Percentiles rank a stretch among this genome's conserved stretches.
These are phyloP conservation scores for Agriopis leucophaearia DNA, from an alignment of 2,888 invertebrate genomes.

Conservation along the genomic window DNA sequence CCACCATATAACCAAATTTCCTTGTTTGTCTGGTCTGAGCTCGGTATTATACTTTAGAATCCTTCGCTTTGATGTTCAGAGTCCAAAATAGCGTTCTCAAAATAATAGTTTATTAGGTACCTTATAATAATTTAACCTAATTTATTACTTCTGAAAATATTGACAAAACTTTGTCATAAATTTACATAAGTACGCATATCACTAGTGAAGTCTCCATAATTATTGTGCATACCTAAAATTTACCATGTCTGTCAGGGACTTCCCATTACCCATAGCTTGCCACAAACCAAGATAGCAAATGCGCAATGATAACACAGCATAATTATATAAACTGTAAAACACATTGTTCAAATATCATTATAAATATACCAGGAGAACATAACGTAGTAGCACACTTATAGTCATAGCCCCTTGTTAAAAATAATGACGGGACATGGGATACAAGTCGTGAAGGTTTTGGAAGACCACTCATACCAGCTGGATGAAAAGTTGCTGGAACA, in stretches of 20 bases:
- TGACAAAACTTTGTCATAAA: too few species aligned
- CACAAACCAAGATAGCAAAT: constrained; percentile 1
- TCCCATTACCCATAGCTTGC: constrained; percentile 1
- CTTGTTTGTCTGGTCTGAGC: too few species aligned
- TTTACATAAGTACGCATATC: too few species aligned
- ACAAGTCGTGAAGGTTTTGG: constrained; percentile 28
- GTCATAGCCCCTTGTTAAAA: background rate
- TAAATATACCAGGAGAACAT: background rate
- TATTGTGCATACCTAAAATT: background rate
- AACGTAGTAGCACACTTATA: background rate
- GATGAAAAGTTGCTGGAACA: constrained; percentile 31
- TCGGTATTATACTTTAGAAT: too few species aligned
- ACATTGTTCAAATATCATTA: background rate
- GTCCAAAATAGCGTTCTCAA: too few species aligned
- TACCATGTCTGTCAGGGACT: background rate
- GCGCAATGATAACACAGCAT: background rate
- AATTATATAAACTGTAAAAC: background rate
- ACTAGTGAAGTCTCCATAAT: background rate
- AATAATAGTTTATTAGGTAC: too few species aligned
- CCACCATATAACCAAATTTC: too few species aligned
- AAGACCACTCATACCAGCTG: constrained; percentile 32
- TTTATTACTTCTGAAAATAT: too few species aligned
- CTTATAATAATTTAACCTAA: too few species aligned
- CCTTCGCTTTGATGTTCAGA: too few species aligned
- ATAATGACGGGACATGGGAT: constrained; percentile 17